Evolutionary conservation across 2,113 vertebrate genomes (phyloP), one percentile per base, ranked within the genome.

Genomic region (Hippocampus comes): DNA sequence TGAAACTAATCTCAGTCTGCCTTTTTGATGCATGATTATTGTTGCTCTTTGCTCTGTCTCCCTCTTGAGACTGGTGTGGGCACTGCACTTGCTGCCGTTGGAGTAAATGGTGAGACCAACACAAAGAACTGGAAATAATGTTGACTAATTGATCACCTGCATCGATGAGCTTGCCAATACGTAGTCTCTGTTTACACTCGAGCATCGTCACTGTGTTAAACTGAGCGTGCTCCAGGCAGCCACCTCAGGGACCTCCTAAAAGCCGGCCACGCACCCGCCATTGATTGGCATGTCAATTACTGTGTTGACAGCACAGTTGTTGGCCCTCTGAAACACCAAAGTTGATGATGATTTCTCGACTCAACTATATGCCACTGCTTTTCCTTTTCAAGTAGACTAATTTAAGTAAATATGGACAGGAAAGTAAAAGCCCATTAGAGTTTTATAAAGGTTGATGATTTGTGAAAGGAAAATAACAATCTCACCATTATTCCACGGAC

Each of bases 241-340:
- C 88, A 89, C 90, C 90, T 88, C 56, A 76, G 87, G 85, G 90
- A 89, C 87, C 80, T 77, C 88, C 89, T 92, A 86, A 91, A 91
- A 93, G 90, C 88, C n/a, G 64, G 72, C 86, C 78, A 85, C 71
- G 75, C 79, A 80, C 85, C 78, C 71, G 34, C 71, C 91, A 91
- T 90, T 92, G 92, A 93, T 91, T 91, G 91, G 92, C 90, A 89
- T 71, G 82, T 86, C 82, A 90, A 91, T 91, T 91, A 90, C 90
- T 84, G 82, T 87, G 88, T 90, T 85, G 89, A 91, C 89, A 89
- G 82, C 83, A 78, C 79, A 82, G 76, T 85, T 89, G 89, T 89
- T 83, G 85, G 85, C 83, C 76, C 75, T 85, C 86, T 86, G 80
- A 87, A 90, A 87, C 86, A 89, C 86, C 87, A 80, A 88, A 80